Evolutionary conservation across 1,140 invertebrate species (phyloP).

Genomic region (Trichogramma pretiosum): DNA sequence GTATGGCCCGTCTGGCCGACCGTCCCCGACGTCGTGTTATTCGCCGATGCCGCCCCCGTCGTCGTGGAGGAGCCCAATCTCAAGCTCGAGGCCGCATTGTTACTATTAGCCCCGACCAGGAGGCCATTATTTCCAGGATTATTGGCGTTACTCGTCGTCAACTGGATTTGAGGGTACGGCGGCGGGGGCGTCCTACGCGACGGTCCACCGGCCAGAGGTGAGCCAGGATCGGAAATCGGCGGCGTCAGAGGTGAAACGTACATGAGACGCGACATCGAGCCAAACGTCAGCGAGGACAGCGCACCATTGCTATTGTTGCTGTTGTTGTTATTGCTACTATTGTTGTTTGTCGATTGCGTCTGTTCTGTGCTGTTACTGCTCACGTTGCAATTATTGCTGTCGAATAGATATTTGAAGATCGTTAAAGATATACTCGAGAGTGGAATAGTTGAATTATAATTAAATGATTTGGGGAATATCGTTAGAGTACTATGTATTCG

Average conservation of each 20-base stretch:
- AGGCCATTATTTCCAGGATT: conserved; percentile 47
- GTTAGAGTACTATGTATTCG: too few species aligned
- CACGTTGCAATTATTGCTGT: neutral
- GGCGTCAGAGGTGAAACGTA: conserved; percentile 73
- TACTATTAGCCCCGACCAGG: conserved; percentile 69
- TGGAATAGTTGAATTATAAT: too few species aligned
- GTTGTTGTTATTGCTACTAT: conserved; percentile 30
- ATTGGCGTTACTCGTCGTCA: conserved; percentile 44
- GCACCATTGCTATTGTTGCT: conserved; percentile 32
- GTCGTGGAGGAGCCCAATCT: too few species aligned
- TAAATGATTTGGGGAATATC: too few species aligned
- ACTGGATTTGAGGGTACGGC: conserved; percentile 50
- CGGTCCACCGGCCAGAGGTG: conserved; percentile 54
- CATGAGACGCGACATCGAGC: conserved; percentile 51
- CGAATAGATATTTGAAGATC: too few species aligned
- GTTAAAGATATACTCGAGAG: too few species aligned
- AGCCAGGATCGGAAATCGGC: conserved; percentile 73
- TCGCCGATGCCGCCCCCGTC: conserved; percentile 43
- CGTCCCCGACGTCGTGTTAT: conserved; percentile 53
- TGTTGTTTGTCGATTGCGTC: conserved; percentile 7
- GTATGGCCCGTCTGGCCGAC: conserved; percentile 36
- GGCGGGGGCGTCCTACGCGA: conserved; percentile 54
- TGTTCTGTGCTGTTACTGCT: neutral
- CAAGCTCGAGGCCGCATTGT: conserved; percentile 63
- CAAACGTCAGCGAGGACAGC: conserved; percentile 36